phyloP scores from a whole-genome alignment of 2,888 invertebrate genomes.

The Halictus ligatus region DNA sequence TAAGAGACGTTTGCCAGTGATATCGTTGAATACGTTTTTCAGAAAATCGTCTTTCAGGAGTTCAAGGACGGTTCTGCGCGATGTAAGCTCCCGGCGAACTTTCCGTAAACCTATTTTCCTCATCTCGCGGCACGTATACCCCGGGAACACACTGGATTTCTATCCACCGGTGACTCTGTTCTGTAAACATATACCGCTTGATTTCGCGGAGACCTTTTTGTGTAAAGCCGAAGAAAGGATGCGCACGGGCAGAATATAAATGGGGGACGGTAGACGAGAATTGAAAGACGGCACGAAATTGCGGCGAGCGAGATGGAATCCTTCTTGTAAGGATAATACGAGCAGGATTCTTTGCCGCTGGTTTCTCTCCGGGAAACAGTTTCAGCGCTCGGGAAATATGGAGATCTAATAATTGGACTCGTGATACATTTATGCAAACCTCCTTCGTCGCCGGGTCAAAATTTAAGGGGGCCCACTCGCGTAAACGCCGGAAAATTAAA shows the following conservation, averaged over 20 bases:
- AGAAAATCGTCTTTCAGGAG: neutral
- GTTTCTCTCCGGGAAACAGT: neutral
- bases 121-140: conserved; percentile 2
- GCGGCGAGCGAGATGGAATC: conserved; percentile 5
- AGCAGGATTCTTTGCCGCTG: neutral
- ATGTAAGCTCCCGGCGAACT: conserved; percentile 2
- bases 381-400: neutral
- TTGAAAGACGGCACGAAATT: conserved; percentile 3
- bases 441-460: neutral
- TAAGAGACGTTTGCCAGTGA: neutral
- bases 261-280: neutral
- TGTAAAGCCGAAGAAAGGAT: conserved; percentile 33
- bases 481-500: neutral
- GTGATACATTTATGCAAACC: neutral
- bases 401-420: neutral
- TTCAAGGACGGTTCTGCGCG: neutral
- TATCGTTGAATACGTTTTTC: neutral
- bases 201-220: conserved; percentile 23
- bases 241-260: conserved; percentile 2
- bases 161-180: conserved; percentile 9
- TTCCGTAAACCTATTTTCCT: conserved; percentile 6
- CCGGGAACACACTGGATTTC: conserved; percentile 32
- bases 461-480: neutral
- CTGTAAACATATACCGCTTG: conserved; percentile 20
- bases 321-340: neutral